These are phyloP conservation scores for Hippocampus mohnikei DNA, from an alignment of 2,113 vertebrate species.

Conservation along the genomic window DNA sequence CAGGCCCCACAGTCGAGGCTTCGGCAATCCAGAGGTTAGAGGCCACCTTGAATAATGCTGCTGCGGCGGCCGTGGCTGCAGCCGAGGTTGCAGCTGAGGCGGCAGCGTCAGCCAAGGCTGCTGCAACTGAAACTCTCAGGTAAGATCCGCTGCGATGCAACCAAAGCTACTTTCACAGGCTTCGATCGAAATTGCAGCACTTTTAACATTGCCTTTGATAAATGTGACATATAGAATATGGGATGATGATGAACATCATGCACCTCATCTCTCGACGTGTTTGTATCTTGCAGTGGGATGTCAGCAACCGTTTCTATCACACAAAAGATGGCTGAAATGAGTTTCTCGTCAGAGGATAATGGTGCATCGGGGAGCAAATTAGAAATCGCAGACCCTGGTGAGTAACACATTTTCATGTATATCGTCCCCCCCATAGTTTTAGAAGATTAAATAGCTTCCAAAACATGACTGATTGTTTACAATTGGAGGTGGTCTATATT, in stretches of 20 bases:
- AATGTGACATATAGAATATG: background rate
- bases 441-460: background rate
- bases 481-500: background rate
- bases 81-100: constrained; percentile 76
- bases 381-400: constrained; percentile 60
- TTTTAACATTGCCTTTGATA: background rate
- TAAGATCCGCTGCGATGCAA: constrained; percentile 18
- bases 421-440: background rate
- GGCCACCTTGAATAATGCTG: constrained; percentile 75
- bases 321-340: constrained; percentile 87
- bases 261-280: background rate
- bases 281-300: background rate
- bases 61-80: constrained; percentile 70
- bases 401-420: constrained; percentile 2
- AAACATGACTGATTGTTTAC: background rate
- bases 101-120: constrained; percentile 64
- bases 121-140: constrained; percentile 66
- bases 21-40: constrained; percentile 87
- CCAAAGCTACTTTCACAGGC: background rate
- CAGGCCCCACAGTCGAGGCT: constrained; percentile 83
- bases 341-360: constrained; percentile 75
- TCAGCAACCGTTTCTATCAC: constrained; percentile 61
- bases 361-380: constrained; percentile 42
- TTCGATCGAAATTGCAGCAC: background rate
- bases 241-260: background rate